phyloP scores from a whole-genome alignment of 2,888 invertebrate genomes.

The Ophion obscuratus region DNA sequence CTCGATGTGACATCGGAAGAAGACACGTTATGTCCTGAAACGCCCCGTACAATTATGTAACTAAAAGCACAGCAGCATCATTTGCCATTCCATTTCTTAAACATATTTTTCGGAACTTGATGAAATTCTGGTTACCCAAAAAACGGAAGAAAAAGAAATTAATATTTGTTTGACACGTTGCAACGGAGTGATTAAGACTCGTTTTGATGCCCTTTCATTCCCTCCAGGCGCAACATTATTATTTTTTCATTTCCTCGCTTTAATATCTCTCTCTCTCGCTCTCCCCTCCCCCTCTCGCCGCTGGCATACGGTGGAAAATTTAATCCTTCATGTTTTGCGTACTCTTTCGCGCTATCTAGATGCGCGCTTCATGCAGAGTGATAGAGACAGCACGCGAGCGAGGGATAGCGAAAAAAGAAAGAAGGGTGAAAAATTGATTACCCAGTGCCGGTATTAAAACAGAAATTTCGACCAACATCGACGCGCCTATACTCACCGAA shows the following conservation, averaged over 20 bases:
- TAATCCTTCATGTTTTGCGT: slow-evolving; percentile 40
- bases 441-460: slow-evolving; percentile 28
- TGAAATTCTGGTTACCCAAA: background rate
- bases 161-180: slow-evolving; percentile 37
- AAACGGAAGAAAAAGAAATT: slow-evolving; percentile 3
- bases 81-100: too few species aligned
- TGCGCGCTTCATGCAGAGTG: background rate
- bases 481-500: slow-evolving; percentile 3
- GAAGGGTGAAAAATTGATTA: slow-evolving; percentile 46
- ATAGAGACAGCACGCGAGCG: background rate
- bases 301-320: slow-evolving; percentile 42
- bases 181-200: slow-evolving; percentile 51
- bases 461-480: slow-evolving; percentile 32
- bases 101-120: background rate
- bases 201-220: slow-evolving; percentile 37
- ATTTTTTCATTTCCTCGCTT: slow-evolving; percentile 28
- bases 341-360: background rate
- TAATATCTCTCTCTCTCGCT: slow-evolving; percentile 31
- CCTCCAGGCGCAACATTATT: slow-evolving; percentile 18
- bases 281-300: slow-evolving; percentile 4
- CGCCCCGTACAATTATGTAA: background rate
- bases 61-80: background rate
- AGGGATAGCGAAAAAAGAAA: background rate
- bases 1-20: background rate
- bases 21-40: background rate